These are phyloP conservation scores for Iguana delicatissima DNA, from an alignment of 2,797 vertebrate genomes.

Conservation along the genomic window DNA sequence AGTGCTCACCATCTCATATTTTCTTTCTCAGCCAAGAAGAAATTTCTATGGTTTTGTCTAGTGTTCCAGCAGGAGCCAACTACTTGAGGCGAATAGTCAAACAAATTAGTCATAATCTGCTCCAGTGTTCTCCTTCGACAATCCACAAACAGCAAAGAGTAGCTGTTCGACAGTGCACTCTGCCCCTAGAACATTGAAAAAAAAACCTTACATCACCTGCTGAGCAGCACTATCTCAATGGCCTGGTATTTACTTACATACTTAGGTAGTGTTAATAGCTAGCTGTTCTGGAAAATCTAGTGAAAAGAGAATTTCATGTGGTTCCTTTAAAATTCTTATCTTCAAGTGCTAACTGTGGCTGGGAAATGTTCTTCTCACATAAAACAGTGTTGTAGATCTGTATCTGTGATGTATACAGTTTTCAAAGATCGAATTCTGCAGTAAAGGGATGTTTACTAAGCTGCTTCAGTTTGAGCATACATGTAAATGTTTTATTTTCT, in stretches of 20 bases:
- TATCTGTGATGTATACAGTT: background rate
- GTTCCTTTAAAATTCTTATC: background rate
- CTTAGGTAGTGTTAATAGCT: background rate
- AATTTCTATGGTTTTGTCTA: constrained; percentile 72
- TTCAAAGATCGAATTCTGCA: constrained; percentile 11
- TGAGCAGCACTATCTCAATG: background rate
- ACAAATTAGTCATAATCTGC: constrained; percentile 72
- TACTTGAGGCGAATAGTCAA: constrained; percentile 78
- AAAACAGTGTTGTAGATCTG: background rate
- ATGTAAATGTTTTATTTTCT: background rate
- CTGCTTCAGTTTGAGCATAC: background rate
- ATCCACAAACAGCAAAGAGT: background rate
- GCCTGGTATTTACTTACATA: background rate
- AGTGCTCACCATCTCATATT: background rate
- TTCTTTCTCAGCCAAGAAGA: constrained; percentile 76
- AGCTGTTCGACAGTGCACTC: background rate
- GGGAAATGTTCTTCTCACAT: background rate
- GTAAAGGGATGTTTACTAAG: background rate
- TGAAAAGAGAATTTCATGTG: background rate
- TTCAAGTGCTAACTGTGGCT: background rate
- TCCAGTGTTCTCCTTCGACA: constrained; percentile 59
- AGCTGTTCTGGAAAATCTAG: background rate
- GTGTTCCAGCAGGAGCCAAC: constrained; percentile 72
- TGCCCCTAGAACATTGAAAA: background rate
- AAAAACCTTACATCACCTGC: background rate